A percentile compares a stretch with the other conserved stretches of the same genome.
Conservation (phyloP, 2,888 invertebrate genomes). For the Pyrgus malvae region DNA sequence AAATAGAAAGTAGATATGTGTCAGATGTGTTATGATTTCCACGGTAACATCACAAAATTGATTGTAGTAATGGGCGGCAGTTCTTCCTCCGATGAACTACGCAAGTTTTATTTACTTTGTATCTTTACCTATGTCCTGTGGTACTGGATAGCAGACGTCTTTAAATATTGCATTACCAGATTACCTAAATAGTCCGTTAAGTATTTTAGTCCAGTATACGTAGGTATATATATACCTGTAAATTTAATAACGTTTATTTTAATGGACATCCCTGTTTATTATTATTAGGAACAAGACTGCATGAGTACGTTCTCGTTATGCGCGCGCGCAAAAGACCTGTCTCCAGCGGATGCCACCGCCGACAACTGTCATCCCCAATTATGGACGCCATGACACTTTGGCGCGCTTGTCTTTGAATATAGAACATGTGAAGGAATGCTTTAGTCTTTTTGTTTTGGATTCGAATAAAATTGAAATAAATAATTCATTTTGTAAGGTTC, state of each 20-base stretch:
- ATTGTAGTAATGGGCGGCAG: too few relatives aligned
- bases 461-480: conserved; percentile 9
- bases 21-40: too few relatives aligned
- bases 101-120: too few relatives aligned
- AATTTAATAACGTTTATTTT: conserved; percentile 24
- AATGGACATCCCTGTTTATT: conserved; percentile 37
- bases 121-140: too few relatives aligned
- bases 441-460: conserved; percentile 39
- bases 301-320: conserved; percentile 66
- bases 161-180: too few relatives aligned
- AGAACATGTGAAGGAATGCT: conserved; percentile 55
- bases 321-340: conserved; percentile 64
- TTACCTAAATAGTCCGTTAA: not conserved
- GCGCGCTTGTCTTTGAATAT: conserved; percentile 74
- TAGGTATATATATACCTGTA: not conserved
- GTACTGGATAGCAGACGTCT: too few relatives aligned
- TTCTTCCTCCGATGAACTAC: too few relatives aligned
- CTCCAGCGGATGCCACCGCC: conserved; percentile 52
- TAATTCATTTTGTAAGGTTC: too few relatives aligned
- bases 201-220: not conserved
- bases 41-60: too few relatives aligned
- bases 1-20: too few relatives aligned
- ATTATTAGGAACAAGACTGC: conserved; percentile 59
- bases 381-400: conserved; percentile 71
- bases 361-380: conserved; percentile 76